These are phyloP conservation scores for Himalopsyche japonica DNA, from an alignment of 2,888 invertebrate species.

Conservation along the genomic window DNA sequence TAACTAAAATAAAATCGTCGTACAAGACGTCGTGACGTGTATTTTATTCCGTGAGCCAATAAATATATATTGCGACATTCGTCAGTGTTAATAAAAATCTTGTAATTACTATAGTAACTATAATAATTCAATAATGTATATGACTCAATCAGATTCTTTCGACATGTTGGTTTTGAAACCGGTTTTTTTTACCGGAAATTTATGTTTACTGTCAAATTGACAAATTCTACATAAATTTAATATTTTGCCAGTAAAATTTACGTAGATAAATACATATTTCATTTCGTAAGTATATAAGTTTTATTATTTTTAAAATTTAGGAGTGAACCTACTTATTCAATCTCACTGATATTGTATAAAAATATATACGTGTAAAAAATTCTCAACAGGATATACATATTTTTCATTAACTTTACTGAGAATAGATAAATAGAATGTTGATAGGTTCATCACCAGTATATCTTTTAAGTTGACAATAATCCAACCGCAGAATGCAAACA, in stretches of 20 bases:
- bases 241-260: background rate
- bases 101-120: background rate
- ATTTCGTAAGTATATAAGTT: background rate
- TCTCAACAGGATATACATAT: too few relatives aligned
- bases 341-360: too few relatives aligned
- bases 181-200: background rate
- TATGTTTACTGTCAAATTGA: background rate
- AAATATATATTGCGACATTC: background rate
- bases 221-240: background rate
- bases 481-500: too few relatives aligned
- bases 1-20: background rate
- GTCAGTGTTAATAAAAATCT: background rate
- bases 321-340: too few relatives aligned
- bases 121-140: background rate
- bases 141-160: background rate
- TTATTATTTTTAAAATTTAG: too few relatives aligned
- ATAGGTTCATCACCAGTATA: too few relatives aligned
- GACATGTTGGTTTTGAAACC: background rate
- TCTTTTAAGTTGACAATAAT: too few relatives aligned
- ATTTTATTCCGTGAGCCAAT: background rate
- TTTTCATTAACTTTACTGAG: too few relatives aligned
- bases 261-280: background rate
- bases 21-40: background rate
- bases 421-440: too few relatives aligned
- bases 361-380: too few relatives aligned